phyloP scores from a whole-genome alignment of 2,797 vertebrate species.

The Coregonus sp. region DNA sequence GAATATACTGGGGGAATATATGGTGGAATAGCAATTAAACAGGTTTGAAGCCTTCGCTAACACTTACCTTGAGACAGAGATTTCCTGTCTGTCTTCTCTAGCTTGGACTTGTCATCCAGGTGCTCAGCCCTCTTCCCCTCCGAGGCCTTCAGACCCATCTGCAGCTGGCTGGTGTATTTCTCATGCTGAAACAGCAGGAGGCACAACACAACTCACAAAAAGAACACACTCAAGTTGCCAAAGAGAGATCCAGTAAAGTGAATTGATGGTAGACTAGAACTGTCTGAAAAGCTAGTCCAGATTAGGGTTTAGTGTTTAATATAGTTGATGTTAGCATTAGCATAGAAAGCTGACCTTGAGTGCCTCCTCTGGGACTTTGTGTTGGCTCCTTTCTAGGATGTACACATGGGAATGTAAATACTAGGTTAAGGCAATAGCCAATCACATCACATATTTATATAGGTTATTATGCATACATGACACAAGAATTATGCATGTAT shows the following conservation, averaged over 20 bases:
- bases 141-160: constrained; percentile 79
- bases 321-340: background rate
- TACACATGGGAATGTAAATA: constrained; percentile 90
- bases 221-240: background rate
- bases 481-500: background rate
- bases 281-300: background rate
- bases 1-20: background rate
- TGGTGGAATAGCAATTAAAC: background rate
- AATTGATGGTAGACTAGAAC: background rate
- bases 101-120: constrained; percentile 71
- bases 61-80: constrained; percentile 72
- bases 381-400: constrained; percentile 90
- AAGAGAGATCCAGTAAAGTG: background rate
- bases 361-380: constrained; percentile 93
- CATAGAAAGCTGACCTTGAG: constrained; percentile 80
- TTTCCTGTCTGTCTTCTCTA: constrained; percentile 78
- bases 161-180: constrained; percentile 95
- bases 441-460: background rate
- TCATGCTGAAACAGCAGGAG: constrained; percentile 82
- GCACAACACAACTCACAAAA: background rate
- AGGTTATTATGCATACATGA: background rate
- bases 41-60: background rate
- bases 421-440: constrained; percentile 64
- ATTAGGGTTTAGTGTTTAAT: background rate
- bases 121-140: constrained; percentile 71